Evolutionary conservation across 23 tunicate species (phyloP).

Genomic region (Corella eumyota): DNA sequence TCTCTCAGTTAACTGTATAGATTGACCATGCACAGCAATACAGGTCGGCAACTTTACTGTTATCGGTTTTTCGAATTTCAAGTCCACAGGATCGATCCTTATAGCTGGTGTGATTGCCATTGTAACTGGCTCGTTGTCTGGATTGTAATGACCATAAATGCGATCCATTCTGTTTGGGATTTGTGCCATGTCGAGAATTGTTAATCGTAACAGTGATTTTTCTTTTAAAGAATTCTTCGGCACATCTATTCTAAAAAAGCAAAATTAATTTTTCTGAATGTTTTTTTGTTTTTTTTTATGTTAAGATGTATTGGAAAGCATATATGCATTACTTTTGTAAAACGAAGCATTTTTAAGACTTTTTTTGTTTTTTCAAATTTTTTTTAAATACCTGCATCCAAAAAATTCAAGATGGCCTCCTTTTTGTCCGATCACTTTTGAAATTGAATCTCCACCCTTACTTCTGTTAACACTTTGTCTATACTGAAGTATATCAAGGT

Average conservation of each 20-base stretch:
- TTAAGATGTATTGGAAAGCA: too few species aligned
- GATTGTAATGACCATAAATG: constrained; percentile 11
- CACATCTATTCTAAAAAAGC: constrained; percentile 34
- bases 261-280: too few species aligned
- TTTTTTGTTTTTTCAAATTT: background rate
- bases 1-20: too few species aligned
- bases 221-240: constrained; percentile 70
- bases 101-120: constrained; percentile 76
- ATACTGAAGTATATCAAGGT: constrained; percentile 12
- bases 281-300: too few species aligned
- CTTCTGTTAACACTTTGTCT: constrained; percentile 22
- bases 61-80: constrained; percentile 45
- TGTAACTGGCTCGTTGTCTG: constrained; percentile 14
- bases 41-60: constrained; percentile 71
- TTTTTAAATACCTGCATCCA: constrained; percentile 55
- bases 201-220: constrained; percentile 48
- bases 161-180: constrained; percentile 51
- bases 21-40: constrained; percentile 31
- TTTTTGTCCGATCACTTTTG: constrained; percentile 63
- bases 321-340: too few species aligned
- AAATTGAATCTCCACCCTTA: constrained; percentile 26
- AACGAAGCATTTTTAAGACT: too few species aligned
- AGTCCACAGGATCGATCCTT: constrained; percentile 47
- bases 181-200: constrained; percentile 48
- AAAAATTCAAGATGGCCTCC: constrained; percentile 48